Conservation (phyloP, 2,113 vertebrate genomes). For the Python bivittatus region DNA sequence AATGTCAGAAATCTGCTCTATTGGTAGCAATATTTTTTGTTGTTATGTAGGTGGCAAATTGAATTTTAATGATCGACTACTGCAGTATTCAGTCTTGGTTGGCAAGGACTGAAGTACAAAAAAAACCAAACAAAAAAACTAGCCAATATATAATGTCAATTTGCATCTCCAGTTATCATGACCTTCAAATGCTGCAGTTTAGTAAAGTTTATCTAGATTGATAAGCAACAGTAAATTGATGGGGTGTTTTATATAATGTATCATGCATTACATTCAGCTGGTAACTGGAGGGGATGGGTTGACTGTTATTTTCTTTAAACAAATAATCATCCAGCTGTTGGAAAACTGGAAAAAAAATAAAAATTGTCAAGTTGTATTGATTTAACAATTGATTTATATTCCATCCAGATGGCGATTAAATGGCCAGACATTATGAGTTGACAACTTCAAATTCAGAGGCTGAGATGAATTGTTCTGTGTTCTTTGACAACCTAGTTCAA, state of each 20-base stretch:
- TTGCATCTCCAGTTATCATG: slow-evolving; percentile 31
- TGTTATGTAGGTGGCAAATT: slow-evolving; percentile 49
- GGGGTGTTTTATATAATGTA: neutral
- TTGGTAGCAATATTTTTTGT: slow-evolving; percentile 64
- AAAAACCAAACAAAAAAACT: slow-evolving; percentile 17
- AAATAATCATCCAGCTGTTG: slow-evolving; percentile 33
- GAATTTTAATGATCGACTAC: slow-evolving; percentile 50
- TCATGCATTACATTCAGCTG: slow-evolving; percentile 8
- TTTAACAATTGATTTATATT: slow-evolving; percentile 37
- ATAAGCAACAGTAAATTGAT: neutral
- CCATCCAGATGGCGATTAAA: slow-evolving; percentile 21
- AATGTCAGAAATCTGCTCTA: slow-evolving; percentile 45
- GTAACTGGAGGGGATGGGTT: slow-evolving; percentile 6
- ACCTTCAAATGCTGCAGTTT: neutral
- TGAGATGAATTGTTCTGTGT: accelerated
- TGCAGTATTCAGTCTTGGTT: slow-evolving; percentile 55
- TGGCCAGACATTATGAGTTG: neutral
- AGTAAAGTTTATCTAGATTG: neutral
- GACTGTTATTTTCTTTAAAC: slow-evolving; percentile 49
- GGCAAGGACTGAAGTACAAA: slow-evolving; percentile 42
- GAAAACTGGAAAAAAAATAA: slow-evolving; percentile 33
- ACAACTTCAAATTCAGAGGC: neutral
- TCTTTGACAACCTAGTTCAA: neutral
- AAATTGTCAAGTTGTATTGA: slow-evolving; percentile 33
- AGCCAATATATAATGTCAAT: slow-evolving; percentile 54